Base-by-base conservation (phyloP, 2,113 vertebrate genomes). In the Notothenia rossii region DNA sequence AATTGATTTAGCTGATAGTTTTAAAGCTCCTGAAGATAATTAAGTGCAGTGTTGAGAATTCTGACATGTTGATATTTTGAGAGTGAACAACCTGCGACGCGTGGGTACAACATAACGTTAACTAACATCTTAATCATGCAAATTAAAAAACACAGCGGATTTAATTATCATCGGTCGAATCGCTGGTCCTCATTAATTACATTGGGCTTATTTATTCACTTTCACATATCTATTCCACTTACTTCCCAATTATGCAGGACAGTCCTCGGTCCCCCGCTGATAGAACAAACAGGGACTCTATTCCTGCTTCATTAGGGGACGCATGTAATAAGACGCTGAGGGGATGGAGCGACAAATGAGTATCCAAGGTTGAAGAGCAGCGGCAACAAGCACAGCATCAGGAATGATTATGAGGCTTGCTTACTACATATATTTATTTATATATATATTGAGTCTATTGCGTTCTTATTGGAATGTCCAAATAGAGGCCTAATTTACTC, bases 41-140 rank as follows among this genome's bases (percentile, higher is more conserved):
- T 91, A 94, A 95, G 91, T 88, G 88, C 72, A 93, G 89, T 92
- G 89, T 83, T 85, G 91, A 91, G 93, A 94, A 93, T 93, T 92
- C 82, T 92, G 93, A 95, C 94, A 92, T 91, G 93, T 92, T 95
- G 94, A 94, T 94, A 95, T 95, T 95, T 94, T 91, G 84, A 91
- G 89, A 94, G 91, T 86, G 89, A 93, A 91, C 92, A 91, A 93
- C 90, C 86, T 94, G 92, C 88, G 91, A 90, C 67, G 22, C 83
- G 87, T 78, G 85, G 74, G 75, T 82, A 89, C 92, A 88, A 90
- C 90, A 92, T 84, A 91, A 77, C 77, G 64, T 89, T 91, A 93
- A 93, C 93, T 88, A 90, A 90, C 89, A 88, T 91, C 89, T 92
- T 93, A 94, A 94, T 95, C 94, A 94, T 93, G 93, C 90, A 93